Base-by-base conservation (phyloP, 1,140 invertebrate genomes). In the Ooceraea biroi region DNA sequence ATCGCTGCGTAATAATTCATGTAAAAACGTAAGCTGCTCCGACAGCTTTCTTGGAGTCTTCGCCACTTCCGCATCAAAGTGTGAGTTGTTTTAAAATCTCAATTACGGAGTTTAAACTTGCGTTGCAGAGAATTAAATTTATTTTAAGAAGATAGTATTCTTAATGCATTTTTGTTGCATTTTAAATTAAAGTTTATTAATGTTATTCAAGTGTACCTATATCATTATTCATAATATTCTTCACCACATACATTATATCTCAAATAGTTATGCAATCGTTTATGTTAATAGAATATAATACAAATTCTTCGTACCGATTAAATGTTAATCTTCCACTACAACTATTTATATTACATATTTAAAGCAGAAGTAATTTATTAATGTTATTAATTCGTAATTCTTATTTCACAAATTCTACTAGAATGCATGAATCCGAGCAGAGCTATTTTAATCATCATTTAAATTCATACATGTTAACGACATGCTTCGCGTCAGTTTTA, bases 1-100 rank as follows among this genome's bases (percentile, higher is more conserved):
- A 55, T 17, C 50, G 25, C 12, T 5, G 46, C n/a, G 52, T 68
- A 63, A 84, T 88, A 87, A 88, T 84, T 84, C 69, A 80, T 84
- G 46, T 73, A 17, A 83, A 61, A 73, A 68, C 25, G 44, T 80
- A 73, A 86, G 74, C 66, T 11, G 50, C 27, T n/a, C 48, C 17
- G n/a, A 74, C 44, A 41, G 44, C 74, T n/a, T n/a, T n/a, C n/a
- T n/a, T 7, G 7, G 63, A 87, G 60, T 50, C 61, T 22, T 85
- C 55, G 82, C 74, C 61, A 48, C 17, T 71, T 50, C 12, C 36
- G 19, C 11, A 36, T 44, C 48, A 22, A 4, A 4, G 4, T 7
- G 36, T 2, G 30, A 5, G n/a, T 19, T 17, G 19, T 52, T 66
- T 55, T 41, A 41, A 66, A 55, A 41, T 50, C 48, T 48, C 44